Evolutionary conservation across 2,888 invertebrate species (phyloP).

Genomic region (Idaea dimidiata): DNA sequence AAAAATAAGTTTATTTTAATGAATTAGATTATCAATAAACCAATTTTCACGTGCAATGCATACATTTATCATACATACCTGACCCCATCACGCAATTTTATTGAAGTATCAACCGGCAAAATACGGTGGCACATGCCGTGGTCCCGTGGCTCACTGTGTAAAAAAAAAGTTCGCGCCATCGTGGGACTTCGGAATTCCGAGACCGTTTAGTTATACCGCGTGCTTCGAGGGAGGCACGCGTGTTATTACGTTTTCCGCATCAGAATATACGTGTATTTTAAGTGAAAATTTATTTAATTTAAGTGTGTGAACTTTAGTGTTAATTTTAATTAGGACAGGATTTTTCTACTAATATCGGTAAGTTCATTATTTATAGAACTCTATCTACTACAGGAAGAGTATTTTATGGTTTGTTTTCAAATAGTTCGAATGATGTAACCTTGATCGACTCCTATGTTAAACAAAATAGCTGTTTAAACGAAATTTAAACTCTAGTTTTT

Average conservation of each 20-base stretch:
- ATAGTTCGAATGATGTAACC: background rate
- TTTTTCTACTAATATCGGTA: background rate
- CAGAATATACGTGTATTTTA: background rate
- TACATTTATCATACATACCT: background rate
- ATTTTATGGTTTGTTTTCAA: background rate
- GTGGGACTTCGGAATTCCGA: background rate
- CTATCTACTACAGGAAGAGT: background rate
- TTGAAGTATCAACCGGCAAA: background rate
- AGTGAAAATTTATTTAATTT: background rate
- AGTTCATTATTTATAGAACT: background rate
- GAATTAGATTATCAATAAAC: background rate
- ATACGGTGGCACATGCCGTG: conserved; percentile 1
- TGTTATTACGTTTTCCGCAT: background rate
- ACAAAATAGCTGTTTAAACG: background rate
- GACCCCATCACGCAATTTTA: background rate
- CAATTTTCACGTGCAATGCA: background rate
- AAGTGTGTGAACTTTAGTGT: background rate
- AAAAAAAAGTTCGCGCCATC: conserved; percentile 1
- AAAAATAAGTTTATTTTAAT: background rate
- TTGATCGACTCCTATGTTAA: background rate
- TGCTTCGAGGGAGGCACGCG: background rate
- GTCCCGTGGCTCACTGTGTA: background rate
- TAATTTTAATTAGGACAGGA: background rate
- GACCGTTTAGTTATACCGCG: background rate
- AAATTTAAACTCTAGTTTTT: background rate